These are phyloP conservation scores for Mesaphorura yosii DNA, from an alignment of 1,140 invertebrate genomes.

Conservation along the genomic window DNA sequence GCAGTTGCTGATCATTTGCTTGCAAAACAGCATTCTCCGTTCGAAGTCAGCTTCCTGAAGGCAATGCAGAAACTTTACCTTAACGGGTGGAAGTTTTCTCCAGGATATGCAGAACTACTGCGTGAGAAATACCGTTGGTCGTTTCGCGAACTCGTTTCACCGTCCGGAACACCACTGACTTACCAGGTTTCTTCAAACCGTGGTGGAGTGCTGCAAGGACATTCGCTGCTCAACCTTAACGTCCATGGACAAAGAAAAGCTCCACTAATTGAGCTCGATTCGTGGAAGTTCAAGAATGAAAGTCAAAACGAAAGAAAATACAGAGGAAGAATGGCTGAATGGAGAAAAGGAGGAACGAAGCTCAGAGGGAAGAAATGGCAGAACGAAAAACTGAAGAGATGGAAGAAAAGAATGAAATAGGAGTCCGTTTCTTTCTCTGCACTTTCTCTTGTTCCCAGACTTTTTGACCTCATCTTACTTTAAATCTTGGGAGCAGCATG, in stretches of 20 bases:
- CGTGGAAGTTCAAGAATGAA: too few relatives aligned
- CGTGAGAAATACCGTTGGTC: neutral
- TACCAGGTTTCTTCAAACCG: neutral
- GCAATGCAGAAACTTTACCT: neutral
- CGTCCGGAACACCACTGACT: neutral
- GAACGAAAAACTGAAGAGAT: too few relatives aligned
- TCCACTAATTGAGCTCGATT: neutral
- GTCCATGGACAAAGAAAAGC: neutral
- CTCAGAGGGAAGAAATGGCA: too few relatives aligned
- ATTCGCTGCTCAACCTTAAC: neutral
- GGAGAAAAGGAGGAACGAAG: too few relatives aligned
- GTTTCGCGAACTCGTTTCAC: neutral
- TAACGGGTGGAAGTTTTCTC: conserved; percentile 1
- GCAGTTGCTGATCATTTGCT: neutral
- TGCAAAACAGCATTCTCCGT: neutral
- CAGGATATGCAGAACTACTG: neutral
- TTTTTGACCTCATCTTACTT: too few relatives aligned
- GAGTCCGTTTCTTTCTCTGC: too few relatives aligned
- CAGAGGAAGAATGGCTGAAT: too few relatives aligned
- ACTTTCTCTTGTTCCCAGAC: too few relatives aligned
- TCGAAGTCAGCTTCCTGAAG: neutral
- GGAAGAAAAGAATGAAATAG: too few relatives aligned
- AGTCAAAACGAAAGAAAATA: too few relatives aligned
- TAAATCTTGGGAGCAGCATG: too few relatives aligned
- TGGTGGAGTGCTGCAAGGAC: neutral